phyloP scores from a whole-genome alignment of 2,113 vertebrate species.

The Chaenogobius annularis region DNA sequence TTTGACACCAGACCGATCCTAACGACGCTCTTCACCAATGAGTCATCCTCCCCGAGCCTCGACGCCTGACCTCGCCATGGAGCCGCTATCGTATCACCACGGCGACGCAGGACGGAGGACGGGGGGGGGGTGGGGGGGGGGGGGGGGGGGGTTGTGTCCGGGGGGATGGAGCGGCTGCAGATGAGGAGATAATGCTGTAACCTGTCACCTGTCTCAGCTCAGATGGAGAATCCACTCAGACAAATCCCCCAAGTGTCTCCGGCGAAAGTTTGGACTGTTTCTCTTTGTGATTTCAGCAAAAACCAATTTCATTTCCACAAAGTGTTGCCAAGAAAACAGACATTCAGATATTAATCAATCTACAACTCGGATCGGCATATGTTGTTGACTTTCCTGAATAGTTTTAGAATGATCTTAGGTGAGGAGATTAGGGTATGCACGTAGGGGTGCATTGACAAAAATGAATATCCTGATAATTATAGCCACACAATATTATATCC shows the following conservation, averaged over 20 bases:
- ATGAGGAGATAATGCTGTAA: slow-evolving; percentile 1
- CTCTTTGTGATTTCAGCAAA: background rate
- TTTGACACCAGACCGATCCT: background rate
- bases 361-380: background rate
- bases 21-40: background rate
- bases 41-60: slow-evolving; percentile 1
- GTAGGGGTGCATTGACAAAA: too few species aligned
- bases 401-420: too few species aligned
- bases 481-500: too few species aligned
- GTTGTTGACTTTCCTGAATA: too few species aligned
- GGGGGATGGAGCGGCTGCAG: background rate
- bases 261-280: background rate
- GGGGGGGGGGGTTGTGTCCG: background rate
- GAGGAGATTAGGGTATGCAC: too few species aligned
- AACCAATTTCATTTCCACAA: background rate
- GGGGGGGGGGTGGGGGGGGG: background rate
- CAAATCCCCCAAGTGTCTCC: background rate
- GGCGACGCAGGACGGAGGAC: background rate
- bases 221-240: background rate
- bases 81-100: background rate
- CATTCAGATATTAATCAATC: background rate
- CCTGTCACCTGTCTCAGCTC: background rate
- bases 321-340: background rate
- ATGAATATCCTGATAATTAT: too few species aligned
- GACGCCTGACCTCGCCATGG: background rate